phyloP scores from a whole-genome alignment of 2,797 vertebrate genomes.

The Sebastes itinus region DNA sequence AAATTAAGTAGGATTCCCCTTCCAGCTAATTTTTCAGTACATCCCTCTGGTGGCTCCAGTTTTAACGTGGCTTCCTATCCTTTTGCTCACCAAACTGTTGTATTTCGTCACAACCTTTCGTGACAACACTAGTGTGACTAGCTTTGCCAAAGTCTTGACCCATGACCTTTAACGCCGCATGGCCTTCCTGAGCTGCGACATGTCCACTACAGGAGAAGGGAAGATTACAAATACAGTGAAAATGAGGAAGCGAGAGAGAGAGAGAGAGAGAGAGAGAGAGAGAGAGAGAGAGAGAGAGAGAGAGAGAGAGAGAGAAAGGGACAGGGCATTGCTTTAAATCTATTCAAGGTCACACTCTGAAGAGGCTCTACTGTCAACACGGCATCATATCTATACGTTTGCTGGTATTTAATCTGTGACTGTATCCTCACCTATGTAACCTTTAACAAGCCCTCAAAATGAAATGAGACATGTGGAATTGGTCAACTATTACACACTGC shows the following conservation, averaged over 20 bases:
- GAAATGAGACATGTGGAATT: conserved; percentile 57
- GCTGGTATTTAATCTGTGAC: conserved; percentile 58
- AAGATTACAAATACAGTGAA: conserved; percentile 58
- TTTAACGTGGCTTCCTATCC: background rate
- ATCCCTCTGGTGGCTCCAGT: background rate
- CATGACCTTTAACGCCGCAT: conserved; percentile 32
- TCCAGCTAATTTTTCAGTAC: background rate
- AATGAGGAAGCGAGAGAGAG: conserved; percentile 20
- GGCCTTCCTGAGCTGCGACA: conserved; percentile 47
- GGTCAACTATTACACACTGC: conserved; percentile 44
- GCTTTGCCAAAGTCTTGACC: conserved; percentile 29
- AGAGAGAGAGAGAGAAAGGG: background rate
- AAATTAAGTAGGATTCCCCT: background rate
- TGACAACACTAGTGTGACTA: conserved; percentile 2
- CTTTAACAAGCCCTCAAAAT: conserved; percentile 67
- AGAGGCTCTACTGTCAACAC: conserved; percentile 45
- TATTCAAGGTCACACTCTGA: conserved; percentile 61
- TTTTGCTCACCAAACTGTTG: background rate
- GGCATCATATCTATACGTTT: conserved; percentile 50
- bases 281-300: background rate
- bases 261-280: background rate
- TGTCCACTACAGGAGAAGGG: conserved; percentile 25
- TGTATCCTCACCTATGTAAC: conserved; percentile 47
- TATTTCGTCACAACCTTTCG: conserved; percentile 5
- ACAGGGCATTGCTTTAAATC: conserved; percentile 38